Base-by-base conservation (phyloP, 2,113 vertebrate genomes). In the Halcyon malimbica region DNA sequence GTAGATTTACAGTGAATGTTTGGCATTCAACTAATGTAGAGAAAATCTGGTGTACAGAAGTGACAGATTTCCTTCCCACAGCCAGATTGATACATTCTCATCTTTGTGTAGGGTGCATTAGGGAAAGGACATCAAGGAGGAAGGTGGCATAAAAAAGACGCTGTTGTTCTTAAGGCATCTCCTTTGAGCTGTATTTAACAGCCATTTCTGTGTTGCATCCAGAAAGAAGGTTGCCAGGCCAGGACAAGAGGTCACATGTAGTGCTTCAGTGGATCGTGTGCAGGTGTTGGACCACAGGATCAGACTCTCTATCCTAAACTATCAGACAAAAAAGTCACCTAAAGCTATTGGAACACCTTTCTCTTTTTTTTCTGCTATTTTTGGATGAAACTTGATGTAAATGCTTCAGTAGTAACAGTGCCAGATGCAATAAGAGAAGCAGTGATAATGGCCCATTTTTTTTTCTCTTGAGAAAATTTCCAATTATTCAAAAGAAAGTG, bases 351-450 rank as follows among this genome's bases (percentile, higher is more conserved):
- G 41, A 83, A 42, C 2, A 51, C 56, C 13, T 76, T 6, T 8
- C 6, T 35, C 59, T 46, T 51, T 70, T 39, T 24, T 62, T 65
- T 7, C 41, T 73, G 29, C 63, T 92, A 54, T 91, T 90, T 95
- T 89, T 65, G 44, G 44, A 59, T 33, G 16, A 20, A 80, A 88
- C 23, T 56, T 75, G 31, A 73, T 75, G 42, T 39, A 71, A 65
- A 75, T 70, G 26, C 44, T 95, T 92, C 79, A 74, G 41, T 31
- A 90, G n/a, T 63, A 83, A 50, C 35, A 70, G 51, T 84, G 88
- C 83, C 79, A 96, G 71, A 93, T 94, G 59, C 48, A 83, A 69
- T 90, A 93, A 92, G 42, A 91, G 93, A 93, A 94, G 29, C 60
- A 88, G 71, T 29, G 51, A 65, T 83, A 93, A 90, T 83, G 51